Evolutionary conservation across 1,140 invertebrate genomes (phyloP).

Genomic region (Ridgeia piscesae): DNA sequence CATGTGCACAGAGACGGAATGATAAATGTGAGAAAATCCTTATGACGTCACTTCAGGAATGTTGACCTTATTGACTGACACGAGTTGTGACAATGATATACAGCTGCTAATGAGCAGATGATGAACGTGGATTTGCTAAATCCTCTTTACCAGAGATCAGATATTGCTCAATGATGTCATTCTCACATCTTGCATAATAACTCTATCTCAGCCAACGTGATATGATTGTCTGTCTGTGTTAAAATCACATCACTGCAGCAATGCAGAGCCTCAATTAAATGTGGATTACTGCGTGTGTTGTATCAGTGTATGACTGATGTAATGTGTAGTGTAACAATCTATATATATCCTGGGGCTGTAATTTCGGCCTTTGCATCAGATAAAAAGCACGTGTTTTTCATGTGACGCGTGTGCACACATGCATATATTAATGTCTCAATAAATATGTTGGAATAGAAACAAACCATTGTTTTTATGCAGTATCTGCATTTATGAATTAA

Average conservation of each 20-base stretch:
- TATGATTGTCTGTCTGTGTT: neutral
- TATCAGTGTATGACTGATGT: neutral
- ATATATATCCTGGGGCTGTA: too few species aligned
- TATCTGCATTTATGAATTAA: too few species aligned
- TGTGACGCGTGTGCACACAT: neutral
- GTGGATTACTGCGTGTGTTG: neutral
- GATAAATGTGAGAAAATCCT: too few species aligned
- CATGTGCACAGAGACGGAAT: too few species aligned
- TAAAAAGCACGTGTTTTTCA: too few species aligned
- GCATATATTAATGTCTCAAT: neutral
- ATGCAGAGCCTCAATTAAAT: neutral
- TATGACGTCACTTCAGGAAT: neutral
- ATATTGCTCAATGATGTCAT: neutral
- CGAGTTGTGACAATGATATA: neutral
- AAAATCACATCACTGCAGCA: neutral
- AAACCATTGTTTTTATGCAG: too few species aligned
- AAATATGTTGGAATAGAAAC: too few species aligned
- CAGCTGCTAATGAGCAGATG: neutral
- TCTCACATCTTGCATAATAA: neutral
- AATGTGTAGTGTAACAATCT: too few species aligned
- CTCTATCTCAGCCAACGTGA: neutral
- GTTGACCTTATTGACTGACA: neutral
- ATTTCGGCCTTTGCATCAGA: too few species aligned
- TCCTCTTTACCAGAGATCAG: neutral
- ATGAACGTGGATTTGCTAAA: neutral